Evolutionary conservation across 2,113 vertebrate species (phyloP), one percentile per base, ranked within the genome.

Genomic region (Plecturocebus donacophilus): DNA sequence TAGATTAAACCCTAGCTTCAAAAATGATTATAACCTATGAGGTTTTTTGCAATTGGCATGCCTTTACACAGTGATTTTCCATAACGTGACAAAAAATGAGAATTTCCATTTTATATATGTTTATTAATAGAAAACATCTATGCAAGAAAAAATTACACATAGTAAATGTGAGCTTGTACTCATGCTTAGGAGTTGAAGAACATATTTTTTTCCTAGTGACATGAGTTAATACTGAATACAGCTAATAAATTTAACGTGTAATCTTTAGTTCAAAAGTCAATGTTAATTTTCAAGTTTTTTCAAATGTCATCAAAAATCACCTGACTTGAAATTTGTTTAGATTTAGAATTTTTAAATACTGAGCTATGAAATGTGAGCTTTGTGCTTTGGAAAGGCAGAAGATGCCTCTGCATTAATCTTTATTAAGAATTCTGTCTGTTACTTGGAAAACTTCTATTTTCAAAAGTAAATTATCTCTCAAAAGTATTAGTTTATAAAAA

Each of bases 281-380:
- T 80, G 58, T n/a, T 95, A 89, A 93, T 75, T 85, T 90, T 64
- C 27, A 81, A 66, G 35, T 52, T 70, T 96, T 96, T 96, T 52
- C 35, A 93, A 83, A 58, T 35, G 35, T 38, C 27, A 84, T 71
- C 35, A 88, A 92, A 64, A 94, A 96, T 70, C 58, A 87, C 9
- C n/a, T 82, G n/a, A 38, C 75, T 30, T 90, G 27, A 66, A 91
- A 42, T 90, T 92, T 52, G 25, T 64, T 42, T 85, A 66, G 68
- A 66, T 61, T 93, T 73, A 58, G 70, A 86, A 73, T 30, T 25
- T 80, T 11, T 52, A 95, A 70, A 45, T 75, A 32, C 30, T 54
- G 47, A 90, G 38, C 40, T 90, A 52, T 49, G 38, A 49, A 90
- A 77, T 52, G n/a, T 79, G 52, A 94, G 82, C 6, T 76, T 90